Conservation (phyloP, 2,113 vertebrate species). For the Neodontobutis hainanensis region DNA sequence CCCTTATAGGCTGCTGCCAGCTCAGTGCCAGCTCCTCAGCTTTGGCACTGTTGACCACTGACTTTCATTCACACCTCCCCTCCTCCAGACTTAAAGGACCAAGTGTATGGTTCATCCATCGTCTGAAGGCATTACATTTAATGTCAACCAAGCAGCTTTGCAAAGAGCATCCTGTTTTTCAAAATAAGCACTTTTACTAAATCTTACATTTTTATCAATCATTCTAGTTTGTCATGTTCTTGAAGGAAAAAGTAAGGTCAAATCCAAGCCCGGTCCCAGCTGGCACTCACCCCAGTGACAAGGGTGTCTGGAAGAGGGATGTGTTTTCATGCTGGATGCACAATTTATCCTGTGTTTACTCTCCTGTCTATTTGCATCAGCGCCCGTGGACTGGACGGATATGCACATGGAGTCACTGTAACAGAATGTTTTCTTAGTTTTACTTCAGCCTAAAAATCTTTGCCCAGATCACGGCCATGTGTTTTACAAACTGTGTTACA, state of each 20-base stretch:
- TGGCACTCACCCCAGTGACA: constrained; percentile 64
- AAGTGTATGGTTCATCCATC: constrained; percentile 19
- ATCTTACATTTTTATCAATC: constrained; percentile 18
- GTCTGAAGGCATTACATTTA: constrained; percentile 16
- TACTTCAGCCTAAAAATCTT: constrained; percentile 20
- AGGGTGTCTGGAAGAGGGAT: constrained; percentile 58
- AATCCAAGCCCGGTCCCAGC: constrained; percentile 59
- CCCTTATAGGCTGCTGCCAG: constrained; percentile 34
- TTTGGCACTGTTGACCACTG: constrained; percentile 62
- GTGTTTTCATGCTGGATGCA: constrained; percentile 74
- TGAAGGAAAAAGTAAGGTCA: constrained; percentile 63
- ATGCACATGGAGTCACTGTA: constrained; percentile 51
- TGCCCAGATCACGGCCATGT: not conserved
- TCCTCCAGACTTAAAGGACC: constrained; percentile 39
- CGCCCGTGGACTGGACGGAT: constrained; percentile 59
- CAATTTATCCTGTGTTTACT: constrained; percentile 78
- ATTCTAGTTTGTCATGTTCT: constrained; percentile 13
- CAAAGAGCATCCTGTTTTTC: constrained; percentile 1
- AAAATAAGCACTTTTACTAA: constrained; percentile 15
- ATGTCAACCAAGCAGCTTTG: not conserved
- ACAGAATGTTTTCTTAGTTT: constrained; percentile 19
- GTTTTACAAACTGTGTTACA: not conserved
- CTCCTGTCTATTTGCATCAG: constrained; percentile 73
- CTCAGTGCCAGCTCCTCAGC: constrained; percentile 49
- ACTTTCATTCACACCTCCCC: constrained; percentile 51